A percentile compares a stretch with the other conserved stretches of the same genome.
phyloP scores from a whole-genome alignment of 2,797 vertebrate species.

The Lagocephalus sceleratus region DNA sequence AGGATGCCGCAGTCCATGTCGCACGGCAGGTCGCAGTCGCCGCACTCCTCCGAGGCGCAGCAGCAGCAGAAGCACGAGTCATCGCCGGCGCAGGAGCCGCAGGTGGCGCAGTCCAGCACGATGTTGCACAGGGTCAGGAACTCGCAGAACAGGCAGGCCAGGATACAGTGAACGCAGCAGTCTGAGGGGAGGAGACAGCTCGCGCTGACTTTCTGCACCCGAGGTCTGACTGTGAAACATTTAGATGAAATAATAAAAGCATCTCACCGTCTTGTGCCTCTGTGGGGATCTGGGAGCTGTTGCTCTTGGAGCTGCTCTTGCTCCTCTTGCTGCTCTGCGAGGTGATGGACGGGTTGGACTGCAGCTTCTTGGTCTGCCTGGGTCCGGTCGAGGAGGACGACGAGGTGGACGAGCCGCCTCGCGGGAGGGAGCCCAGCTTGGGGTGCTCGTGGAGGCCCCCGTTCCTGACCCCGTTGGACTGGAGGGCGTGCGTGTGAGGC shows the following conservation, averaged over 20 bases:
- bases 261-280: conserved; percentile 88
- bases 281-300: conserved; percentile 88
- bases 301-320: conserved; percentile 88
- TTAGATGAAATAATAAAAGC: neutral
- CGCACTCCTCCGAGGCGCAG: conserved; percentile 91
- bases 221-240: neutral
- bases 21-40: conserved; percentile 94
- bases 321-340: conserved; percentile 92
- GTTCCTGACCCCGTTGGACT: conserved; percentile 67
- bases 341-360: conserved; percentile 86
- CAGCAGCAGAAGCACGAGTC: conserved; percentile 97
- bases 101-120: conserved; percentile 93
- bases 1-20: conserved; percentile 99
- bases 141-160: conserved; percentile 98
- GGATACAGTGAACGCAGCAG: conserved; percentile 97
- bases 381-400: conserved; percentile 75
- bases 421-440: conserved; percentile 70
- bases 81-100: conserved; percentile 90
- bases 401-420: conserved; percentile 72
- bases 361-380: conserved; percentile 81
- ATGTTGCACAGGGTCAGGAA: conserved; percentile 97
- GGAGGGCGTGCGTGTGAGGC: conserved; percentile 52
- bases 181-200: conserved; percentile 68
- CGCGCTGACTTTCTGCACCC: neutral
- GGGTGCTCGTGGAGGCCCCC: conserved; percentile 64